These are phyloP conservation scores for Agrochola lota DNA, from an alignment of 2,888 invertebrate species.

Conservation along the genomic window DNA sequence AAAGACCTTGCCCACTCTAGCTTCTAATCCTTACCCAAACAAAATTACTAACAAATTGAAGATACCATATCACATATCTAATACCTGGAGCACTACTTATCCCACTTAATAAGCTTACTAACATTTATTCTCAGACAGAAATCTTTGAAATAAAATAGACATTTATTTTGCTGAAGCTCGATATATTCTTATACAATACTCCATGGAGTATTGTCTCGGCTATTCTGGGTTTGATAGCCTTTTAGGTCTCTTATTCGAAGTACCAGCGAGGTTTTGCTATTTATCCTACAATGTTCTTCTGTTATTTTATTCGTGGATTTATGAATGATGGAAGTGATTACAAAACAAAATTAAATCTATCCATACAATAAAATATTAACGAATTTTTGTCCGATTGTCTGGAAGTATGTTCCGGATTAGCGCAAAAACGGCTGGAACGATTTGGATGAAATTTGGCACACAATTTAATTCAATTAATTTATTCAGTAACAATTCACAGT, in stretches of 20 bases:
- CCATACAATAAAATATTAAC: too few species aligned
- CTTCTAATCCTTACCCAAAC: slow-evolving; percentile 35
- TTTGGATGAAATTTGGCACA: too few species aligned
- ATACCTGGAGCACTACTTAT: slow-evolving; percentile 40
- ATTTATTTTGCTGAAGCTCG: slow-evolving; percentile 41
- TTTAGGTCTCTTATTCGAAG: background rate
- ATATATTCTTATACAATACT: slow-evolving; percentile 28
- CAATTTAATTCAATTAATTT: too few species aligned
- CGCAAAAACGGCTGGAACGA: too few species aligned
- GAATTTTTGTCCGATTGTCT: too few species aligned
- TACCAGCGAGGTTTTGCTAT: background rate
- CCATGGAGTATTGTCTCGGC: slow-evolving; percentile 2
- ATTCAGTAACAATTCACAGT: too few species aligned
- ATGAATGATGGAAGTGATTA: background rate
- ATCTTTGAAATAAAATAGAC: slow-evolving; percentile 30
- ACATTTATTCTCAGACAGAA: slow-evolving; percentile 25
- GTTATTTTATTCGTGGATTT: background rate
- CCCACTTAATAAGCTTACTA: slow-evolving; percentile 35
- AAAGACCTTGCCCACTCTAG: background rate
- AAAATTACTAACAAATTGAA: slow-evolving; percentile 50
- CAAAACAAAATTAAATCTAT: background rate
- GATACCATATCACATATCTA: slow-evolving; percentile 12
- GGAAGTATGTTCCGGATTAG: too few species aligned
- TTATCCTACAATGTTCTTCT: background rate
- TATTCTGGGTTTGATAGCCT: slow-evolving; percentile 12